Percentiles rank a stretch among this genome's conserved stretches.
These are phyloP conservation scores for Odocoileus hemionus DNA, from an alignment of 2,113 vertebrate species.

Conservation along the genomic window DNA sequence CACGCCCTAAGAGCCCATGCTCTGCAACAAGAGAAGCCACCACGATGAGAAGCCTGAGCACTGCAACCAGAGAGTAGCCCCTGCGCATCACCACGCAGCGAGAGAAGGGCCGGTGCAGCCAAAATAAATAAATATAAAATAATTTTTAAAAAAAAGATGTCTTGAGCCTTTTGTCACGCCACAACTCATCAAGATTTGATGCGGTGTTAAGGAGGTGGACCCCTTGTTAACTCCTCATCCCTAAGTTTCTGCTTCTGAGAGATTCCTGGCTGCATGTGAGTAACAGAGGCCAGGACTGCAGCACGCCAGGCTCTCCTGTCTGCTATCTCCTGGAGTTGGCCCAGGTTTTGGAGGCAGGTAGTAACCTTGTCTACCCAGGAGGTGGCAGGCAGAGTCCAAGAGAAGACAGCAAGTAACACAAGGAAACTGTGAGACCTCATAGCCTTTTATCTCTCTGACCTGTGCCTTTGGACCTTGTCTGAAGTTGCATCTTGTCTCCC, in stretches of 20 bases:
- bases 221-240: background rate
- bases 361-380: constrained; percentile 31
- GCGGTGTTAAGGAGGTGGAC: background rate
- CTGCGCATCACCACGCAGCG: rapidly evolving
- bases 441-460: background rate
- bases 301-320: background rate
- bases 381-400: constrained; percentile 55
- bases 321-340: rapidly evolving
- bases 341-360: background rate
- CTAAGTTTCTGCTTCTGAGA: background rate
- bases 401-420: background rate
- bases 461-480: background rate
- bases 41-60: background rate
- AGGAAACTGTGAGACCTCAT: background rate
- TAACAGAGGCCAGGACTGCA: background rate
- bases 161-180: background rate
- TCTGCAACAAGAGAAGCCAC: background rate
- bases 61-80: background rate
- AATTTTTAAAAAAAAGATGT: background rate
- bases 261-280: background rate
- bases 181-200: background rate
- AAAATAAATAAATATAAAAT: background rate
- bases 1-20: background rate
- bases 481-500: background rate
- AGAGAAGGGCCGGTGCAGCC: background rate